phyloP scores from a whole-genome alignment of 2,113 vertebrate genomes.

The Nasalis larvatus region DNA sequence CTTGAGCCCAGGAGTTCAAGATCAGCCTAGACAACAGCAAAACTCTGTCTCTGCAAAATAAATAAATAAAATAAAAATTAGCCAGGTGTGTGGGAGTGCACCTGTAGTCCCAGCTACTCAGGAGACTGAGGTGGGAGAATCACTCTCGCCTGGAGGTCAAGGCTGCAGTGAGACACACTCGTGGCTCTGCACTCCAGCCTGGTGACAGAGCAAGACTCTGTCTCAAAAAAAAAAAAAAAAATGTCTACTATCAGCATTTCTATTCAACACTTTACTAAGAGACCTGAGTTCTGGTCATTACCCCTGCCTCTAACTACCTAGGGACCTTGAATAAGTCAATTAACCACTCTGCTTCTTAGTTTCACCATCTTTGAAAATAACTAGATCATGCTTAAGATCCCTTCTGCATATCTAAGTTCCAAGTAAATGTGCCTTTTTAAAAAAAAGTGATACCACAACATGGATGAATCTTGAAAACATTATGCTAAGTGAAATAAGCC shows the following conservation, averaged over 20 bases:
- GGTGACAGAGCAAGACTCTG: no score
- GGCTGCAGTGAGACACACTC: no score
- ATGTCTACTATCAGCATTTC: neutral
- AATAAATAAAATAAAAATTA: no score
- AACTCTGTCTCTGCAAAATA: no score
- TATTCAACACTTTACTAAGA: neutral
- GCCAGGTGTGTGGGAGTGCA: no score
- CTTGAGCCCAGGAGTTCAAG: no score
- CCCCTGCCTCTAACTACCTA: neutral
- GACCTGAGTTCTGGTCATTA: neutral
- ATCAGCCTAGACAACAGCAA: no score
- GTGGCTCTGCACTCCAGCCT: no score
- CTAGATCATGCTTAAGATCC: neutral
- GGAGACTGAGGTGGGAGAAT: no score
- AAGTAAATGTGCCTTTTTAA: neutral
- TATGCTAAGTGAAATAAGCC: neutral
- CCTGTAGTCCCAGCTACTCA: no score
- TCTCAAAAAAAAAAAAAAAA: no score
- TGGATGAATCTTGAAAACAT: neutral
- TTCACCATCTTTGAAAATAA: neutral
- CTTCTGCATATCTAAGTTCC: neutral
- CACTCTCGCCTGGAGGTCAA: no score
- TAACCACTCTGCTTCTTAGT: neutral
- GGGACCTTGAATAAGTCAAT: neutral
- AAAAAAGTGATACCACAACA: neutral